A percentile compares a stretch with the other conserved stretches of the same genome.
These are phyloP conservation scores for Timandra comae DNA, from an alignment of 2,888 invertebrate genomes.

Conservation along the genomic window DNA sequence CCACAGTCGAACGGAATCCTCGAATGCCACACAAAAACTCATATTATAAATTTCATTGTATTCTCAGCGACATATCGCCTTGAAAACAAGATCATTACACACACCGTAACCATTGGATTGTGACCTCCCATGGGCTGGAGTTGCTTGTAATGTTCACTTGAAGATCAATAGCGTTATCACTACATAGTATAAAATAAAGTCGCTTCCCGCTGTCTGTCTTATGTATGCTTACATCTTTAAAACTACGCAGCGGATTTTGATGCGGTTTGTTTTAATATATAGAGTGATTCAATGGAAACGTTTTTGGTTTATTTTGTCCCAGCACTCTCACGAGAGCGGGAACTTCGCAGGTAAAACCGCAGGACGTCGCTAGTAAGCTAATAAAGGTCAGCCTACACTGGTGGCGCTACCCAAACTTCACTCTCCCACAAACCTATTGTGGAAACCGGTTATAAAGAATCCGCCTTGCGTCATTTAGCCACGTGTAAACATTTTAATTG, in stretches of 20 bases:
- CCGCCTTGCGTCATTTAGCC: constrained; percentile 62
- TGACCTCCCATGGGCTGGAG: constrained; percentile 34
- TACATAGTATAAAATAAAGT: no score
- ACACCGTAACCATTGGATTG: constrained; percentile 37
- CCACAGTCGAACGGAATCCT: constrained; percentile 41
- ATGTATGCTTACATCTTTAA: no score
- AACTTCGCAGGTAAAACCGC: no score
- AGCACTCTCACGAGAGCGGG: no score
- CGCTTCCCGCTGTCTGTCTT: no score
- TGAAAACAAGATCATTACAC: constrained; percentile 54
- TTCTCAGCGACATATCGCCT: constrained; percentile 62
- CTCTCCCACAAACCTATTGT: constrained; percentile 61
- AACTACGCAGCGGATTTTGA: no score
- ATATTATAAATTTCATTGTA: constrained; percentile 62
- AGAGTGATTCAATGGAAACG: no score
- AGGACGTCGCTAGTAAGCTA: constrained; percentile 22
- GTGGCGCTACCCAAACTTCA: constrained; percentile 57
- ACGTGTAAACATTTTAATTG: constrained; percentile 74
- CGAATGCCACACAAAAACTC: constrained; percentile 65
- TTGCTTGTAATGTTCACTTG: constrained; percentile 19
- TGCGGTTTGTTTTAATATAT: no score
- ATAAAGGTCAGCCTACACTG: constrained; percentile 47
- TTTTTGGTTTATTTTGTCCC: no score
- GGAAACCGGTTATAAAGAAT: constrained; percentile 62
- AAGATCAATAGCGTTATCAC: constrained; percentile 18